These are phyloP conservation scores for Hyaena hyaena DNA, from an alignment of 2,113 vertebrate genomes.

Conservation along the genomic window DNA sequence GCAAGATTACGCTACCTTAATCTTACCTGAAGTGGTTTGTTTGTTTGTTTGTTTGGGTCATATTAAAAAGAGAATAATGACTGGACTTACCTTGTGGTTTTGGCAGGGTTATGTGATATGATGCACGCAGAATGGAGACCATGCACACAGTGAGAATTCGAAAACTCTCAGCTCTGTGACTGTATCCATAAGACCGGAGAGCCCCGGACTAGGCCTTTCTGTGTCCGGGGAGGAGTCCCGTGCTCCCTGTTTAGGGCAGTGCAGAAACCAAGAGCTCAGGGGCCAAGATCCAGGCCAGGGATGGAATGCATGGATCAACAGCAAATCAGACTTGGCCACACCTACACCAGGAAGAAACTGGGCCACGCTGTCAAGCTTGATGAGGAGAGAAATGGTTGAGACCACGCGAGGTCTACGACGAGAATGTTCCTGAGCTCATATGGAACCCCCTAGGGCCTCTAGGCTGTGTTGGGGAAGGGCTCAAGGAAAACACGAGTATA, in stretches of 20 bases:
- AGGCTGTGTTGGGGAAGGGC: neutral
- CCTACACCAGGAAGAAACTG: neutral
- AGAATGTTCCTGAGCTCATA: neutral
- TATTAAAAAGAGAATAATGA: neutral
- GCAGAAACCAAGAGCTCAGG: neutral
- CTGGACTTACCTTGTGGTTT: neutral
- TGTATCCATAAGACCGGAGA: fast-evolving
- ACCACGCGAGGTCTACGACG: neutral
- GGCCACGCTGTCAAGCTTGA: neutral
- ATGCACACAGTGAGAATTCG: fast-evolving
- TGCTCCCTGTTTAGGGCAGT: too few species aligned
- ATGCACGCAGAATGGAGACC: neutral
- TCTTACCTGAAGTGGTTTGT: too few species aligned
- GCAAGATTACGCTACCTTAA: neutral
- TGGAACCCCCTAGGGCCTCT: neutral
- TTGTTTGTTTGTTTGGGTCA: neutral
- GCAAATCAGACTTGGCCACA: neutral
- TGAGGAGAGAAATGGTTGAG: neutral
- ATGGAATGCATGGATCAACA: neutral
- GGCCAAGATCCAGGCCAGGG: neutral
- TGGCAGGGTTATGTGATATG: neutral
- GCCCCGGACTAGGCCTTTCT: neutral
- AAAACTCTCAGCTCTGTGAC: neutral
- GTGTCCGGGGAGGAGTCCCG: too few species aligned
- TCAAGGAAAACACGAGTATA: fast-evolving